Conservation (phyloP, 2,888 invertebrate species). For the Nemapogon koenigi region DNA sequence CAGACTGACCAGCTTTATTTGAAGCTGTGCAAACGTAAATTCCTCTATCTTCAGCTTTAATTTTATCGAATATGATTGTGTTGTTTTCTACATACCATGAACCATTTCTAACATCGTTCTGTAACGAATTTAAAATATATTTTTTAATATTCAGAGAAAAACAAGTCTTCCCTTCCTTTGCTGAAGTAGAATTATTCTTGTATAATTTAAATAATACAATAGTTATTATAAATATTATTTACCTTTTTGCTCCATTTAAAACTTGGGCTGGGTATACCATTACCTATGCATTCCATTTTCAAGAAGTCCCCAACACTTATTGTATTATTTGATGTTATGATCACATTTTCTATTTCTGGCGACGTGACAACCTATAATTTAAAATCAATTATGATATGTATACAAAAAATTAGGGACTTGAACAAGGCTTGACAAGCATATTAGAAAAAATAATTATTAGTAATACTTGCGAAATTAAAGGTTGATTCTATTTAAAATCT, state of each 20-base stretch:
- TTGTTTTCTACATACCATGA: constrained; percentile 4
- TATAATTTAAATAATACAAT: too few relatives aligned
- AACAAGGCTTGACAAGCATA: too few relatives aligned
- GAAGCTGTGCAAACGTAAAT: constrained; percentile 36
- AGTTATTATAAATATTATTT: too few relatives aligned
- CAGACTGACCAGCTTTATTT: constrained; percentile 31
- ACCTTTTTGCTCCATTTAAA: constrained; percentile 26
- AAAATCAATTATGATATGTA: constrained; percentile 9
- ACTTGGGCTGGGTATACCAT: constrained; percentile 34
- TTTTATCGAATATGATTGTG: constrained; percentile 26
- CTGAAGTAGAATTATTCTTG: too few relatives aligned
- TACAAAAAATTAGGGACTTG: constrained; percentile 22
- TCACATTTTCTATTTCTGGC: constrained; percentile 30
- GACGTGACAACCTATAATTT: constrained; percentile 29
- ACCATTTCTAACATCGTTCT: background rate
- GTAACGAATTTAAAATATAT: too few relatives aligned
- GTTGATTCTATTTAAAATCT: background rate
- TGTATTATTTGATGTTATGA: constrained; percentile 24
- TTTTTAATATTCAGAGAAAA: too few relatives aligned
- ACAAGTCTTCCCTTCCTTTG: too few relatives aligned
- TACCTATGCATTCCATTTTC: constrained; percentile 34
- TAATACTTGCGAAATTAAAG: too few relatives aligned
- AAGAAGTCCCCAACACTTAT: constrained; percentile 26
- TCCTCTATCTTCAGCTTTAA: constrained; percentile 32
- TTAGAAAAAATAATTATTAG: too few relatives aligned